phyloP scores from a whole-genome alignment of 92 coral and sea anemone genomes.

The Bergia sp. region DNA sequence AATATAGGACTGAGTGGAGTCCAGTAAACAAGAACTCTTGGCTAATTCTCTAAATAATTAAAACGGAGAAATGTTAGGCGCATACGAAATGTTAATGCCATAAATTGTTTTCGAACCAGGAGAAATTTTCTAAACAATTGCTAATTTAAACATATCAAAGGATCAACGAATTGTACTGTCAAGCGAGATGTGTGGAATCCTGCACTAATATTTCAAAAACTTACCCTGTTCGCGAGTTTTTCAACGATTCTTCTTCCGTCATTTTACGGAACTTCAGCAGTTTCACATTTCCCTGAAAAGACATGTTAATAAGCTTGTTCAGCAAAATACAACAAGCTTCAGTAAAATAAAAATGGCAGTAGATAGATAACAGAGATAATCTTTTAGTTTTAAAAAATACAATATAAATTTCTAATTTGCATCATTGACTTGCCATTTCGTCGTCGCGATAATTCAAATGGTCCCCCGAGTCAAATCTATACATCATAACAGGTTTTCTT shows the following conservation, averaged over 20 bases:
- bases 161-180: not conserved
- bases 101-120: conserved; percentile 36
- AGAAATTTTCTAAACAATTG: not conserved
- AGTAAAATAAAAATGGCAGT: not conserved
- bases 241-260: conserved; percentile 24
- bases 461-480: conserved; percentile 33
- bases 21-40: not conserved
- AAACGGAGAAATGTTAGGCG: not conserved
- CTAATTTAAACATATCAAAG: not conserved
- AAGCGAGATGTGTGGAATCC: not conserved
- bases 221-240: conserved; percentile 12
- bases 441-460: conserved; percentile 23
- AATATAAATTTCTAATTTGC: conserved; percentile 19
- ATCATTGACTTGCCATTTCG: conserved; percentile 41
- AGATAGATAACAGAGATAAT: conserved; percentile 1
- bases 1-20: no score
- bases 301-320: not conserved
- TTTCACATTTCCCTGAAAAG: conserved; percentile 48
- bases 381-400: not conserved
- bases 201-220: not conserved
- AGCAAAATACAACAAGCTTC: not conserved
- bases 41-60: not conserved
- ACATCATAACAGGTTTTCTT: conserved; percentile 19
- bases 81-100: not conserved
- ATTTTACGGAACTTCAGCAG: conserved; percentile 40